Conservation (phyloP, 2,113 vertebrate species). For the Marcusenius ussheri region DNA sequence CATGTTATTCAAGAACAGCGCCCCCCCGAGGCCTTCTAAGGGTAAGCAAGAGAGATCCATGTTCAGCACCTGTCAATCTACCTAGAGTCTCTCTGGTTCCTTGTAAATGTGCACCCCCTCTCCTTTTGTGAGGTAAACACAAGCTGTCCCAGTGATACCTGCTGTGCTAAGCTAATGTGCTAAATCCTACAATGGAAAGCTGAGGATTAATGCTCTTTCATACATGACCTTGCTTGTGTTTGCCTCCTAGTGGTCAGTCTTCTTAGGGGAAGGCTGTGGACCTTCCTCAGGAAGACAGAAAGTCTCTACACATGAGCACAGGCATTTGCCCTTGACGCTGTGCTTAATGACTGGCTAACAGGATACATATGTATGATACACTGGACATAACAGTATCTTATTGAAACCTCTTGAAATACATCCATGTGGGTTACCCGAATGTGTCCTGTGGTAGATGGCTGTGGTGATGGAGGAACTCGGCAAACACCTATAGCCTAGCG, state of each 20-base stretch:
- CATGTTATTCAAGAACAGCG: not conserved
- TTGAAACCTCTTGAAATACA: not conserved
- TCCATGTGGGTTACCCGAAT: not conserved
- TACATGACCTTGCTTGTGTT: not conserved
- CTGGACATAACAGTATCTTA: not conserved
- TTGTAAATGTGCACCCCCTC: not conserved
- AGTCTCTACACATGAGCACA: not conserved
- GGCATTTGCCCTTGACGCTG: not conserved
- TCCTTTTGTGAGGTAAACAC: not conserved
- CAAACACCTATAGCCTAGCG: not conserved
- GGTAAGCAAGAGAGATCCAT: not conserved
- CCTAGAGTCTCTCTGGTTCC: not conserved
- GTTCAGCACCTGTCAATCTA: not conserved
- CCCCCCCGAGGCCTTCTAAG: not conserved
- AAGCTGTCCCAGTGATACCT: not conserved
- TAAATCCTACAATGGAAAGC: not conserved
- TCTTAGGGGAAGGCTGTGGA: not conserved
- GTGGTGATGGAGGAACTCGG: not conserved
- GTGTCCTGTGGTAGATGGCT: not conserved
- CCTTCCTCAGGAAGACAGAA: not conserved
- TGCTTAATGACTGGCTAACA: not conserved
- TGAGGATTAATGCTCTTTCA: not conserved
- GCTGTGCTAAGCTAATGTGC: not conserved
- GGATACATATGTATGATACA: not conserved
- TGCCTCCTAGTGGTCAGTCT: not conserved